Evolutionary conservation across 2,113 vertebrate species (phyloP).

Genomic region (Panthera tigris): DNA sequence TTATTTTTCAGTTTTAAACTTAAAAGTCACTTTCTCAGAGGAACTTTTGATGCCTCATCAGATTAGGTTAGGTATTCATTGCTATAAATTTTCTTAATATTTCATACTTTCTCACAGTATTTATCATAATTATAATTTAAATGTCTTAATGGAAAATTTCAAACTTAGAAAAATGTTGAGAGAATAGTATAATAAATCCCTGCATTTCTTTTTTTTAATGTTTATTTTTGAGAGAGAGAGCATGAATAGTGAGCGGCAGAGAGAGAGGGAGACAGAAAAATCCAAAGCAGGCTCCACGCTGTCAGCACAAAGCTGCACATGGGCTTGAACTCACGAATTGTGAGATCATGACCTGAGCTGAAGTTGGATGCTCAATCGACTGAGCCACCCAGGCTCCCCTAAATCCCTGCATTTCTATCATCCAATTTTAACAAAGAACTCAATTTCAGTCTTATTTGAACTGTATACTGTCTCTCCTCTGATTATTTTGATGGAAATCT

Average conservation of each 20-base stretch:
- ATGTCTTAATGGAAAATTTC: not conserved
- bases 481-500: not conserved
- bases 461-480: not conserved
- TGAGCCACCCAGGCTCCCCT: not conserved
- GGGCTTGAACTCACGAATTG: too few relatives aligned
- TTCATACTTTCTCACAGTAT: not conserved
- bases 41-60: not conserved
- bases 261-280: too few relatives aligned
- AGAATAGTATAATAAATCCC: not conserved
- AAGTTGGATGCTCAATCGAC: too few relatives aligned
- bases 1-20: not conserved
- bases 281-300: too few relatives aligned
- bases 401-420: not conserved
- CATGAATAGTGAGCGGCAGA: too few relatives aligned
- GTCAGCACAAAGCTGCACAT: too few relatives aligned
- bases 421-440: not conserved
- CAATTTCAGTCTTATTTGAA: not conserved
- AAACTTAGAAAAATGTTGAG: not conserved
- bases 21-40: not conserved
- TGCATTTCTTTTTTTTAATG: not conserved
- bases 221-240: too few relatives aligned
- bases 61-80: not conserved
- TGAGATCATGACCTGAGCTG: too few relatives aligned
- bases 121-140: not conserved
- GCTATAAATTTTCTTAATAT: not conserved